Evolutionary conservation across 2,797 vertebrate genomes (phyloP), one percentile per base, ranked within the genome.

Genomic region (Phoebastria nigripes): DNA sequence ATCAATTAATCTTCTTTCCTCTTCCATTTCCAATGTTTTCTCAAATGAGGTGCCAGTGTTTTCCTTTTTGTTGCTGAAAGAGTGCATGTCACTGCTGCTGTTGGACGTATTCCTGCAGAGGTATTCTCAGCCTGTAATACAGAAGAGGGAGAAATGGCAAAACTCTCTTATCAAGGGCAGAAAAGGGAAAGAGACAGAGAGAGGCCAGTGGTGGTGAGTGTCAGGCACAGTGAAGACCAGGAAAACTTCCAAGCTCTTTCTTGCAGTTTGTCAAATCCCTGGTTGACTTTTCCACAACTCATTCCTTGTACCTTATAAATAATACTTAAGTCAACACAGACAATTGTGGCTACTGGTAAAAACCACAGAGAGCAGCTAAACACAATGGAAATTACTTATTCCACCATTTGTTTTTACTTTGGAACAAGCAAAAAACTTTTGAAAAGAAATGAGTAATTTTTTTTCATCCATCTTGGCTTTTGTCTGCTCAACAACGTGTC

Each of bases 271-370:
- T 96, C 72, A 85, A 82, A 77, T 89, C 63, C 21, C 14, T 42
- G 21, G 9, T 44, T 89, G 81, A 35, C 69, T 95, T 92, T 90
- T 90, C 77, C 29, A 76, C 91, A 88, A 39, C 79, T 94, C 59
- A 20, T 28, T 86, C 28, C 62, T 56, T 72, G 58, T 89, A 89
- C 78, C 87, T 96, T 97, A 66, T 94, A 94, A 96, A 96, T 95
- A 95, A 89, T 73, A 73, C 58, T 94, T 89, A 93, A 96, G 61
- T 95, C 82, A 96, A 96, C 2, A 26, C 72, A 93, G 94, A 95
- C 93, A 85, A 65, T 88, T 91, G 79, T 95, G 96, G 91, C 96
- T 96, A 95, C 94, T 94, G 69, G 86, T 94, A 66, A 62, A 96
- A 95, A 86, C 90, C 95, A 96, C 93, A 91, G 46, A 91, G 82